Conservation (phyloP, 2,888 invertebrate species). For the Caenorhabditis sp. region DNA sequence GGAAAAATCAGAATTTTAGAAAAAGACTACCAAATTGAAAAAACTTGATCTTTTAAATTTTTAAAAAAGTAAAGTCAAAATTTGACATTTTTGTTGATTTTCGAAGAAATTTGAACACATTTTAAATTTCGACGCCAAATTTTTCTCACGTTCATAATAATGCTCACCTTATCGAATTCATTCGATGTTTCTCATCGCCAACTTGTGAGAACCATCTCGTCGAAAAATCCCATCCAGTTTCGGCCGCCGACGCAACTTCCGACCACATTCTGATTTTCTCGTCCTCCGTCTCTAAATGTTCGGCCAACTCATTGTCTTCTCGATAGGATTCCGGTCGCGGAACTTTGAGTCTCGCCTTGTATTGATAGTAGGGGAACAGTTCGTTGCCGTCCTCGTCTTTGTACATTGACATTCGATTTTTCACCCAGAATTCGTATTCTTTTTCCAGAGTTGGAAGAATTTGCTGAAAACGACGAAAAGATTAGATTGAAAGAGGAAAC, state of each 20-base stretch:
- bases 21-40: too few species aligned
- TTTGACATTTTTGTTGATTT: too few species aligned
- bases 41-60: too few species aligned
- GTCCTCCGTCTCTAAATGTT: constrained; percentile 48
- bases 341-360: constrained; percentile 81
- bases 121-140: constrained; percentile 63
- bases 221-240: constrained; percentile 94
- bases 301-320: constrained; percentile 71
- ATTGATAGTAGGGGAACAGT: constrained; percentile 78
- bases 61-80: too few species aligned
- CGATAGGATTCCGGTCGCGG: constrained; percentile 90
- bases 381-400: constrained; percentile 67
- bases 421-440: constrained; percentile 82
- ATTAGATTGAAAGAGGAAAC: too few species aligned
- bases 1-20: too few species aligned
- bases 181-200: constrained; percentile 58
- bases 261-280: constrained; percentile 63
- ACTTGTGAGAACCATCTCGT: constrained; percentile 82
- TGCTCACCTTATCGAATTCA: constrained; percentile 73
- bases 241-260: constrained; percentile 76
- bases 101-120: too few species aligned
- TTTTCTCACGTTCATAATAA: too few species aligned
- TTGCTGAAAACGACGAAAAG: constrained; percentile 54
- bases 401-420: constrained; percentile 74
- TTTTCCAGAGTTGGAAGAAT: constrained; percentile 72